Conservation (phyloP, 2,888 invertebrate genomes). For the Phengaris alcon region DNA sequence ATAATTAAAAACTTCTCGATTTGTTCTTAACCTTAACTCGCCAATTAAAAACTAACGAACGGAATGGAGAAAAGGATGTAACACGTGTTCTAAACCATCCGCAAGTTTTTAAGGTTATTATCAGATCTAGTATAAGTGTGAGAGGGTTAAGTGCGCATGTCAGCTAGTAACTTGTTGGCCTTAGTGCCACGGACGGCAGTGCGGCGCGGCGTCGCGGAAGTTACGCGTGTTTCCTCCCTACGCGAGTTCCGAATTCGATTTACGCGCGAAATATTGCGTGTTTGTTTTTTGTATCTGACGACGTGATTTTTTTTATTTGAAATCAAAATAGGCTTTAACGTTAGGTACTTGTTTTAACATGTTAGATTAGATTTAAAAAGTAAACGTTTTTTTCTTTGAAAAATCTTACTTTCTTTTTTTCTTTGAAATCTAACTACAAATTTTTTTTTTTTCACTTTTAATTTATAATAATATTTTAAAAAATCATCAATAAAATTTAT, state of each 20-base stretch:
- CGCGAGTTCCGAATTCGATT: slow-evolving; percentile 43
- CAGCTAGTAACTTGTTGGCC: slow-evolving; percentile 74
- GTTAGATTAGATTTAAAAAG: neutral
- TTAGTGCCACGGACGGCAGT: slow-evolving; percentile 60
- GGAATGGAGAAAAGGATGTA: neutral
- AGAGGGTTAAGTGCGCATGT: slow-evolving; percentile 69
- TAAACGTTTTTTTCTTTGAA: slow-evolving; percentile 6
- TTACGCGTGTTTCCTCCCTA: slow-evolving; percentile 55
- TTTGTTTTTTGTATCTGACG: slow-evolving; percentile 23
- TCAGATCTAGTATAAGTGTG: slow-evolving; percentile 31
- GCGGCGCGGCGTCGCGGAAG: slow-evolving; percentile 63
- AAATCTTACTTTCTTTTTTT: neutral
- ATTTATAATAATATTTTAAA: neutral
- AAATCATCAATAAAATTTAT: neutral
- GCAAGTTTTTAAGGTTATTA: slow-evolving; percentile 31
- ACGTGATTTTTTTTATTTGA: neutral
- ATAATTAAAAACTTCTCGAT: no score
- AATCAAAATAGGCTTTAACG: neutral
- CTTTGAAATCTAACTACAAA: no score
- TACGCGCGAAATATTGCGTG: slow-evolving; percentile 35
- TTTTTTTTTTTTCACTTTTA: no score
- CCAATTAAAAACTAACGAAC: no score
- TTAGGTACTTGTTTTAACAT: neutral
- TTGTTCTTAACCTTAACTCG: no score
- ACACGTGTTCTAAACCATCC: slow-evolving; percentile 10